phyloP scores from a whole-genome alignment of 2,113 vertebrate species.

The Bambusicola thoracicus region DNA sequence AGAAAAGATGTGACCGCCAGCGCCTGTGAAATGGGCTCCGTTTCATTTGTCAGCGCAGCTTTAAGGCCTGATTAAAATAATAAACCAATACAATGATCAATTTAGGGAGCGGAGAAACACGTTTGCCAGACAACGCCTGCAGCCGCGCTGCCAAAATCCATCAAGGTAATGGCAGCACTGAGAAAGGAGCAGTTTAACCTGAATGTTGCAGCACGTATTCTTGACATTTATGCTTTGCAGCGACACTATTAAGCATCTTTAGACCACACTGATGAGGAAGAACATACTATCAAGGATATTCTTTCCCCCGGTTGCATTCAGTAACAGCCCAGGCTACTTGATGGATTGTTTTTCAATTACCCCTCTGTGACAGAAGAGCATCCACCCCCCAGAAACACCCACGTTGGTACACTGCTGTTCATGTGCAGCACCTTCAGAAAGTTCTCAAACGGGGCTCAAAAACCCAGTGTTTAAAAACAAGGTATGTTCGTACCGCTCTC shows the following conservation, averaged over 20 bases:
- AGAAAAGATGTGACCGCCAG: background rate
- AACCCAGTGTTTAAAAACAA: background rate
- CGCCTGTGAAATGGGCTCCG: background rate
- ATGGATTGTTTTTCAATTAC: background rate
- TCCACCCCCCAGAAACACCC: background rate
- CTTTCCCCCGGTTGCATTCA: background rate
- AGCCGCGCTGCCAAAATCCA: background rate
- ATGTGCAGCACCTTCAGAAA: background rate
- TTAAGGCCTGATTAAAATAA: slow-evolving; percentile 10
- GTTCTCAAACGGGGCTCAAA: background rate
- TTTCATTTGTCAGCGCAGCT: background rate
- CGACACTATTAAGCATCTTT: background rate
- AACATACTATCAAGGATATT: background rate
- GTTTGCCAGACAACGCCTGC: background rate
- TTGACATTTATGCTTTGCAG: background rate
- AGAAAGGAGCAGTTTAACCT: slow-evolving; percentile 7
- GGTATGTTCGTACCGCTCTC: background rate
- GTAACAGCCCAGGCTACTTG: background rate
- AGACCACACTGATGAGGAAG: background rate
- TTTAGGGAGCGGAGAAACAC: background rate
- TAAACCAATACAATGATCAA: background rate
- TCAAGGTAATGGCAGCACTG: background rate
- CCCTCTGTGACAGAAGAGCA: background rate
- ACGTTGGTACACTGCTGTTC: background rate
- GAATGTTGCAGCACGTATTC: background rate